phyloP scores from a whole-genome alignment of 2,113 vertebrate genomes.

The Girardinichthys multiradiatus region DNA sequence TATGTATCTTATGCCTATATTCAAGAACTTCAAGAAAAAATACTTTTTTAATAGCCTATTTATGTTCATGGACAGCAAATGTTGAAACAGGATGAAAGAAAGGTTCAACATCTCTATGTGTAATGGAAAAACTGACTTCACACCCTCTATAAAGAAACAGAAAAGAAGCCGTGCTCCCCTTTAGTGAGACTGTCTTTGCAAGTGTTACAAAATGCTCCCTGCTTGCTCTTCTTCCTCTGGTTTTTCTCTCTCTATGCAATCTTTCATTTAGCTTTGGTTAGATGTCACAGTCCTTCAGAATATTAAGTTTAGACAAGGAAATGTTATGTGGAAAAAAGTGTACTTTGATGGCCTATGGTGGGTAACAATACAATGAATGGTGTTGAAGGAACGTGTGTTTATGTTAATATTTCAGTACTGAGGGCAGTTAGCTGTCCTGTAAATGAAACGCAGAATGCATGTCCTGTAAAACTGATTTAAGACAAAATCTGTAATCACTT shows the following conservation, averaged over 20 bases:
- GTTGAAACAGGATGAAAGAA: constrained; percentile 64
- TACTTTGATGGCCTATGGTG: constrained; percentile 7
- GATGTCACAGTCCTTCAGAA: constrained; percentile 37
- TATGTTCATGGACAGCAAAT: constrained; percentile 53
- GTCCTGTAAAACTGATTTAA: constrained; percentile 70
- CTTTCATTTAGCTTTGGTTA: constrained; percentile 31
- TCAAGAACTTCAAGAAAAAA: neutral
- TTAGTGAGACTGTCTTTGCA: constrained; percentile 59
- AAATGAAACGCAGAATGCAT: constrained; percentile 68
- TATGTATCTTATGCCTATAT: neutral
- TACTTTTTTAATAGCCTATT: constrained; percentile 24
- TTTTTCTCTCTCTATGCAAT: constrained; percentile 21
- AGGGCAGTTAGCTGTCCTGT: constrained; percentile 31
- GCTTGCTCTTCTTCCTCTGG: constrained; percentile 27
- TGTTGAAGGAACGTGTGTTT: constrained; percentile 31
- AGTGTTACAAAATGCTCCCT: constrained; percentile 48
- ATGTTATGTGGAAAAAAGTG: constrained; percentile 11
- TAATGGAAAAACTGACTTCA: constrained; percentile 63
- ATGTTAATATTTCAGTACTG: constrained; percentile 53
- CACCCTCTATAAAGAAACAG: constrained; percentile 69
- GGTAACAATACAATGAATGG: neutral
- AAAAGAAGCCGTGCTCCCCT: constrained; percentile 49
- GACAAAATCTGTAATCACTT: constrained; percentile 68
- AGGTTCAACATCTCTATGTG: constrained; percentile 49
- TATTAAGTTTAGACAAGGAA: constrained; percentile 14